phyloP scores from a whole-genome alignment of 1,140 invertebrate genomes.

The Eciton burchellii region DNA sequence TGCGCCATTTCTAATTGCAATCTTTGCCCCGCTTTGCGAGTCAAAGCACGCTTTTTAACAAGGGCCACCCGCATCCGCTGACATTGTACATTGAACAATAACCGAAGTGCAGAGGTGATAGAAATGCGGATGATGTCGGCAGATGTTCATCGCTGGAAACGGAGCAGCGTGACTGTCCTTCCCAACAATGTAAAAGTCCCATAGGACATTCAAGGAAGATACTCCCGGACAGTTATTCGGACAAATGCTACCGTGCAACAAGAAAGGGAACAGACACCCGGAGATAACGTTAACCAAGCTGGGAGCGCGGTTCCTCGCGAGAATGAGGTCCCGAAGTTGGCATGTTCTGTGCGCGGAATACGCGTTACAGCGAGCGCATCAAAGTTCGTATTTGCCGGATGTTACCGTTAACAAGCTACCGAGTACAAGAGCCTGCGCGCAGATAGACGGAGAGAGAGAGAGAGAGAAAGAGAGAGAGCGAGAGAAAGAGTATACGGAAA shows the following conservation, averaged over 20 bases:
- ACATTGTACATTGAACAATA: background rate
- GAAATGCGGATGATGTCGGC: background rate
- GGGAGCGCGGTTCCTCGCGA: conserved; percentile 40
- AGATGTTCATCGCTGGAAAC: background rate
- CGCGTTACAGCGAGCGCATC: background rate
- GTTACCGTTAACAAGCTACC: background rate
- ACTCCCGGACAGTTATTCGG: conserved; percentile 50
- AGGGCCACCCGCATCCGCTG: background rate
- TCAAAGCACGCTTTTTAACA: background rate
- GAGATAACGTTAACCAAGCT: conserved; percentile 55
- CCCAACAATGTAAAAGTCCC: conserved; percentile 53
- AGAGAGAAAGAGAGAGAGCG: too few relatives aligned
- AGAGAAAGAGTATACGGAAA: background rate
- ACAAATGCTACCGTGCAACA: conserved; percentile 59
- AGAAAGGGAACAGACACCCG: conserved; percentile 65
- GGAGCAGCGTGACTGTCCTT: conserved; percentile 28
- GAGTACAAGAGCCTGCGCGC: background rate
- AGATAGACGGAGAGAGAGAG: too few relatives aligned
- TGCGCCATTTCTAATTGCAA: background rate
- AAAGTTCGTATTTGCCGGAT: conserved; percentile 22
- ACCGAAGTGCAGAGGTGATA: background rate
- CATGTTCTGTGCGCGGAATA: conserved; percentile 6
- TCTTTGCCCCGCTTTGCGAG: background rate
- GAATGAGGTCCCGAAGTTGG: conserved; percentile 48
- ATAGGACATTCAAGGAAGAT: conserved; percentile 38